A percentile compares a stretch with the other conserved stretches of the same genome.
These are phyloP conservation scores for Bombus picipes DNA, from an alignment of 1,140 invertebrate species.

Conservation along the genomic window DNA sequence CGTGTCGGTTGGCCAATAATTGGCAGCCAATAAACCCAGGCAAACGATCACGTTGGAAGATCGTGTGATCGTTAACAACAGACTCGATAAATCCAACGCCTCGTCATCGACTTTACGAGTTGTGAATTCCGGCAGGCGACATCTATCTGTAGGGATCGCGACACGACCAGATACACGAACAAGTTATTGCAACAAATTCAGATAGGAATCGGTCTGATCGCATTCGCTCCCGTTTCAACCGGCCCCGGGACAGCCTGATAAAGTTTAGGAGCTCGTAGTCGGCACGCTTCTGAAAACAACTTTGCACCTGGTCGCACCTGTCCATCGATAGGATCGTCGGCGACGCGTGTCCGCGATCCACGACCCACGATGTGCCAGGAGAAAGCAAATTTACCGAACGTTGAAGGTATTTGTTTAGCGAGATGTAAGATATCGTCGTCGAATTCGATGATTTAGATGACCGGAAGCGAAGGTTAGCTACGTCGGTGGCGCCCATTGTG, in stretches of 20 bases:
- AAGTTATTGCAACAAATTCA: constrained; percentile 19
- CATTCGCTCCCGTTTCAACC: not conserved
- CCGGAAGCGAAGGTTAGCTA: not conserved
- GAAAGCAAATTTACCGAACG: constrained; percentile 15
- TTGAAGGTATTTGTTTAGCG: constrained; percentile 3
- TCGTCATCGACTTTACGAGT: not conserved
- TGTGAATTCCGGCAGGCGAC: not conserved
- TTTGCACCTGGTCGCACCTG: constrained; percentile 48
- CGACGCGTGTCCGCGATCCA: constrained; percentile 14
- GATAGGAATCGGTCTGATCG: constrained; percentile 35
- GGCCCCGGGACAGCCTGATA: not conserved
- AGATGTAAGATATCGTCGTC: not conserved
- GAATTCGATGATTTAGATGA: constrained; percentile 19
- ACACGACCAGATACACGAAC: not conserved
- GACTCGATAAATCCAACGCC: not conserved
- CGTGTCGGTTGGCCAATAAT: not conserved
- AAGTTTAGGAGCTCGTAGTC: constrained; percentile 25
- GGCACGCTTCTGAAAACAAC: constrained; percentile 43
- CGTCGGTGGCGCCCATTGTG: constrained; percentile 9
- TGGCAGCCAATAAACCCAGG: not conserved
- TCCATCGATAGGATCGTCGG: constrained; percentile 41
- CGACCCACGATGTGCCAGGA: not conserved
- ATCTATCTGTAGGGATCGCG: not conserved
- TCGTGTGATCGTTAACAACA: not conserved
- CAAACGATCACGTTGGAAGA: not conserved